Conservation (phyloP, 2,888 invertebrate species). For the Protula sp. region DNA sequence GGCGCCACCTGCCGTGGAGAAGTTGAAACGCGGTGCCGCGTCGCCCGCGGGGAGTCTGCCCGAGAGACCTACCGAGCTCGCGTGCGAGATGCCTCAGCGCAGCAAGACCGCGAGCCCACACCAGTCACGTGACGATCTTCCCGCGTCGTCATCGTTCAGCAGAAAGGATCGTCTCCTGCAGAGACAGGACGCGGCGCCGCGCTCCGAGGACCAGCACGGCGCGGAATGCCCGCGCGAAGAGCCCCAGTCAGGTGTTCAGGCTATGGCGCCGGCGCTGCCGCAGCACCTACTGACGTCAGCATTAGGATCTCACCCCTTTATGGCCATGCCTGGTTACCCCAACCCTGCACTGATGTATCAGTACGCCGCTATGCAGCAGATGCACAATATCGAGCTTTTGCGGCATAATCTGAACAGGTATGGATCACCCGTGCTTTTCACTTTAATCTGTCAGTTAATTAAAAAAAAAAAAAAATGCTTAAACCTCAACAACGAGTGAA, state of each 20-base stretch:
- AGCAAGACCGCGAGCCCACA: not conserved
- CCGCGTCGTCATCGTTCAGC: not conserved
- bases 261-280: not conserved
- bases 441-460: too few relatives aligned
- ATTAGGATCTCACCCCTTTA: too few relatives aligned
- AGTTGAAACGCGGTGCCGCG: not conserved
- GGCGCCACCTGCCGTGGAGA: not conserved
- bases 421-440: too few relatives aligned
- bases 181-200: not conserved
- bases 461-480: too few relatives aligned
- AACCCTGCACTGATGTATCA: not conserved
- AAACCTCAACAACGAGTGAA: not conserved
- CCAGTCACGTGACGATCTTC: not conserved
- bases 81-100: not conserved
- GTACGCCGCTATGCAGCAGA: not conserved
- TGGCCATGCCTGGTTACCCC: not conserved
- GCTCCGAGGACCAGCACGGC: not conserved
- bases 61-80: not conserved
- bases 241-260: not conserved
- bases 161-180: not conserved
- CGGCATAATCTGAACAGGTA: too few relatives aligned
- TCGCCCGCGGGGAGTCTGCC: not conserved
- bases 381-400: too few relatives aligned
- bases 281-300: not conserved
- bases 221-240: not conserved